Base-by-base conservation (phyloP, 2,888 invertebrate species). In the Rhagium mordax region DNA sequence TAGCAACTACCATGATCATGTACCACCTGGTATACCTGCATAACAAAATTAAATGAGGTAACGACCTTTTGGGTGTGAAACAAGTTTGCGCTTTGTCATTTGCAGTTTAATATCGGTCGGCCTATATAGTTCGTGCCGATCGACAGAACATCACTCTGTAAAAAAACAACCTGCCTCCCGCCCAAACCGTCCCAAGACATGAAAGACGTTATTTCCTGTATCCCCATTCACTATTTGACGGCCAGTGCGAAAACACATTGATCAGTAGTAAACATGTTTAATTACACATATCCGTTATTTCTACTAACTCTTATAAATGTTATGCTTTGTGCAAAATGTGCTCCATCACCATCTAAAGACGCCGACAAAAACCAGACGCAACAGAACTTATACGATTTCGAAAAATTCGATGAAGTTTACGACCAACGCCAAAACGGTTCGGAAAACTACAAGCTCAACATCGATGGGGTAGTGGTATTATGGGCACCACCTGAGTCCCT, bases 401-500 rank as follows among this genome's bases (percentile, higher is more conserved):
- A 71, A 1, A 71, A 78, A n/a, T 81, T 78, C 66, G 81, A 81
- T 59, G 81, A 87, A 75, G 84, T 87, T 71, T 87, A 88, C 75
- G 95, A 95, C 86, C 94, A 95, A 84, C 88, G 94, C 6, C 95
- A 95, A 85, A 95, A 94, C 84, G 95, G 95, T 0, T 89, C 91
- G 0, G 94, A 94, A 81, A 95, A 95, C 88, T 91, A 92, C 77
- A 89, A 94, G 16, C 87, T 95, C 8, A 92, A 66, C 83, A 89
- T 95, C 62, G 92, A 93, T 81, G 94, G 93, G 13, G 89, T 94
- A n/a, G 90, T 93, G 13, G 87, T 94, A 33, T 91, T 93, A 2
- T 88, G 92, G 51, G 92, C 92, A 0, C 93, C 93, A 0, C 90
- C 92, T 66, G 88, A 66, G 13, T 10, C 91, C 1, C 86, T 93